Conservation (phyloP, 2,797 vertebrate species). For the Mormyrus hasselquistii region DNA sequence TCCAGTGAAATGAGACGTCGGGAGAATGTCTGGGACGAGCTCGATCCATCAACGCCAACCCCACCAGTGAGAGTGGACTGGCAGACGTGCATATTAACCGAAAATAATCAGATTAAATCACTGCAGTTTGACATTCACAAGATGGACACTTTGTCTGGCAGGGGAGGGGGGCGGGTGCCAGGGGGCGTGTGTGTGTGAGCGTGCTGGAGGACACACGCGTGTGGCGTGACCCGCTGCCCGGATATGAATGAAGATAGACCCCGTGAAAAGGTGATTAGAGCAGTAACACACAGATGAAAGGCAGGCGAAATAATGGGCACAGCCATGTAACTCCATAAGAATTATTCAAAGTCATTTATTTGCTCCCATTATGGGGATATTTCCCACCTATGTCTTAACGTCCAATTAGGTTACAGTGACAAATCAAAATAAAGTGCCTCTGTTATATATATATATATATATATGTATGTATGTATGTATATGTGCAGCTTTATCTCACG, state of each 20-base stretch:
- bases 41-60: conserved; percentile 98
- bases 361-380: not conserved
- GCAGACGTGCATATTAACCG: conserved; percentile 98
- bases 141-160: conserved; percentile 95
- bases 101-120: conserved; percentile 99
- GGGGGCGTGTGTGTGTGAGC: not conserved
- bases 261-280: not conserved
- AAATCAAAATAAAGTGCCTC: not conserved
- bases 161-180: conserved; percentile 61
- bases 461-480: not conserved
- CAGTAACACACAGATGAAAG: not conserved
- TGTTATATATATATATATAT: not conserved
- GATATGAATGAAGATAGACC: not conserved
- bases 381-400: not conserved
- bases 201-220: not conserved
- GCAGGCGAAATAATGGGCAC: not conserved
- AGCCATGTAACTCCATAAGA: not conserved
- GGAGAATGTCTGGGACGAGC: conserved; percentile 80
- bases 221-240: not conserved
- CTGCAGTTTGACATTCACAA: conserved; percentile 89
- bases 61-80: conserved; percentile 71
- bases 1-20: conserved; percentile 82
- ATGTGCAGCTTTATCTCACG: not conserved
- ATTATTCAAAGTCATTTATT: not conserved
- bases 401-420: not conserved